Percentiles rank a stretch among this genome's conserved stretches.
phyloP scores from a whole-genome alignment of 2,888 invertebrate species.

The Machimus rusticus region DNA sequence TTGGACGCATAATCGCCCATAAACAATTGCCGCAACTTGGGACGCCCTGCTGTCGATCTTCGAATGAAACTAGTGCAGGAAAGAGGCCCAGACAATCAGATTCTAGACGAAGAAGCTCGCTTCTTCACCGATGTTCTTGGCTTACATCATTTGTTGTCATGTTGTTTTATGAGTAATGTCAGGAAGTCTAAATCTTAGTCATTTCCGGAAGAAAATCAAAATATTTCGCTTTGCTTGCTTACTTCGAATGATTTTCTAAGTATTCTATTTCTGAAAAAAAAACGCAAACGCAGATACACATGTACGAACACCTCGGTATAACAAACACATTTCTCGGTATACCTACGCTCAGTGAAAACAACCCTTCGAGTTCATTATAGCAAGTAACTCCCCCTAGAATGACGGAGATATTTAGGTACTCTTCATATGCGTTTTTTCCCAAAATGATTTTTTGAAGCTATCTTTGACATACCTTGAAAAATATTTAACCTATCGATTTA shows the following conservation, averaged over 20 bases:
- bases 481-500: too few species aligned
- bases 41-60: not conserved
- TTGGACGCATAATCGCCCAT: slow-evolving; percentile 20
- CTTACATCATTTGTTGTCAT: not conserved
- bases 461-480: too few species aligned
- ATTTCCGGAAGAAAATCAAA: not conserved
- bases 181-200: not conserved
- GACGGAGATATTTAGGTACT: too few species aligned
- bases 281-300: too few species aligned
- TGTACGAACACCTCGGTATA: too few species aligned
- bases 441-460: too few species aligned
- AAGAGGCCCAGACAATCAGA: not conserved
- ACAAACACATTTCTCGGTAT: too few species aligned
- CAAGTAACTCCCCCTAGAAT: too few species aligned
- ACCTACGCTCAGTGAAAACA: too few species aligned
- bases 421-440: too few species aligned
- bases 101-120: not conserved
- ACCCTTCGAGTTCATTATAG: too few species aligned
- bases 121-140: not conserved
- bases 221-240: not conserved
- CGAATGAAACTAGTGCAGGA: not conserved
- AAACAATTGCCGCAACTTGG: not conserved
- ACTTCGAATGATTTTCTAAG: not conserved
- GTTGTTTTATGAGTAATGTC: not conserved
- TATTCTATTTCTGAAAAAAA: too few species aligned